Evolutionary conservation across 1,140 invertebrate genomes (phyloP).

Genomic region (Periplaneta americana): DNA sequence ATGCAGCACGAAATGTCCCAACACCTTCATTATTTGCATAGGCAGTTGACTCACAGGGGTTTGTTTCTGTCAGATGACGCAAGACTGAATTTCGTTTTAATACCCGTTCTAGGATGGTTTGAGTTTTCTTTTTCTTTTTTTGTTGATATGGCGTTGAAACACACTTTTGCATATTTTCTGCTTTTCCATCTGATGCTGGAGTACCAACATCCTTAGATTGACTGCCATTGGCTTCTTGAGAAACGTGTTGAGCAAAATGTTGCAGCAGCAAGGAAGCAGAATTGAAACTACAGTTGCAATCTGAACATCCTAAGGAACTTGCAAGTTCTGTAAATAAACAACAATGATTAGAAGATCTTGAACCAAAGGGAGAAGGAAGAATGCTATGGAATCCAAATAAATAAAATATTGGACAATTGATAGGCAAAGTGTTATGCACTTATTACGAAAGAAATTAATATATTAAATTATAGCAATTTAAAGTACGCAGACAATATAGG

Average conservation of each 20-base stretch:
- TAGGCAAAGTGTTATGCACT: no score
- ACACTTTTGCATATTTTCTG: constrained; percentile 12
- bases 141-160: constrained; percentile 9
- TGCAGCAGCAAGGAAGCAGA: constrained; percentile 30
- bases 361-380: no score
- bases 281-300: constrained; percentile 28
- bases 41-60: not conserved
- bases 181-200: not conserved
- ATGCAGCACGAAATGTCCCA: not conserved
- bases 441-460: no score
- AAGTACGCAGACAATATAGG: no score
- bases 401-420: no score
- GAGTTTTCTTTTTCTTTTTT: constrained; percentile 3
- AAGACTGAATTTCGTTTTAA: not conserved
- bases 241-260: constrained; percentile 31
- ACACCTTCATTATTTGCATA: not conserved
- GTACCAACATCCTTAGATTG: not conserved
- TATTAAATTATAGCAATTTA: no score
- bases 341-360: no score
- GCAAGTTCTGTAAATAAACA: constrained; percentile 25
- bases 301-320: constrained; percentile 24
- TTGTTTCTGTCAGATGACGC: not conserved
- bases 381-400: no score
- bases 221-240: constrained; percentile 1
- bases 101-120: constrained; percentile 17